Evolutionary conservation across 2,888 invertebrate genomes (phyloP).

Genomic region (Aporophyla nigra): DNA sequence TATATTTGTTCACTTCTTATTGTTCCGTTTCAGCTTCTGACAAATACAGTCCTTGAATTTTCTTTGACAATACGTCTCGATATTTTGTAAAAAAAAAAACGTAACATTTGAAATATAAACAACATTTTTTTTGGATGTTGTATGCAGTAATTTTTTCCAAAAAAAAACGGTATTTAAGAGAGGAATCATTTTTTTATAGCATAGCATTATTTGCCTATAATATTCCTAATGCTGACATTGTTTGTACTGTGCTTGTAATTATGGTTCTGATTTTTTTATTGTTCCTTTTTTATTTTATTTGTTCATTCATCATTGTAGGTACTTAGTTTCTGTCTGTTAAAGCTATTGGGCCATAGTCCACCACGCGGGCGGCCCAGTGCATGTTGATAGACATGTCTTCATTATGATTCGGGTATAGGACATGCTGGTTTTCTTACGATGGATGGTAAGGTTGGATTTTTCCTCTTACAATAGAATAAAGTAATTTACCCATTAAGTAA

Average conservation of each 20-base stretch:
- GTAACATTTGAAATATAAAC: not conserved
- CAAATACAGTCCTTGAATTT: constrained; percentile 19
- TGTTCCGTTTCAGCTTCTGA: not conserved
- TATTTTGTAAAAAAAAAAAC: not conserved
- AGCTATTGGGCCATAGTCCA: too few species aligned
- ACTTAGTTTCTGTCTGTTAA: too few species aligned
- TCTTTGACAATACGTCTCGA: not conserved
- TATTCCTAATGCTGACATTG: not conserved
- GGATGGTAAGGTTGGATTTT: too few species aligned
- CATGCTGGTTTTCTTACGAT: not conserved
- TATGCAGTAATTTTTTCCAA: too few species aligned
- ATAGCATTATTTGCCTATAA: not conserved
- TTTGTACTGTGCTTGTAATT: too few species aligned
- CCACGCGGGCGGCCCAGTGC: not conserved
- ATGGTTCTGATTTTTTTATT: too few species aligned
- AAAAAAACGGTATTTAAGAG: not conserved
- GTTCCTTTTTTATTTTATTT: too few species aligned
- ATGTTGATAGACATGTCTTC: not conserved
- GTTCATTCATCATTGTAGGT: too few species aligned
- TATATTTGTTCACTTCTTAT: constrained; percentile 19
- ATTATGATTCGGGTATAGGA: not conserved
- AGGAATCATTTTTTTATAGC: too few species aligned
- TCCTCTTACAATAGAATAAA: not conserved
- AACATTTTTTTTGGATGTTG: not conserved
- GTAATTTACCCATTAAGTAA: not conserved